A percentile compares a stretch with the other conserved stretches of the same genome.
These are phyloP conservation scores for Alethe diademata DNA, from an alignment of 2,113 vertebrate species.

Conservation along the genomic window DNA sequence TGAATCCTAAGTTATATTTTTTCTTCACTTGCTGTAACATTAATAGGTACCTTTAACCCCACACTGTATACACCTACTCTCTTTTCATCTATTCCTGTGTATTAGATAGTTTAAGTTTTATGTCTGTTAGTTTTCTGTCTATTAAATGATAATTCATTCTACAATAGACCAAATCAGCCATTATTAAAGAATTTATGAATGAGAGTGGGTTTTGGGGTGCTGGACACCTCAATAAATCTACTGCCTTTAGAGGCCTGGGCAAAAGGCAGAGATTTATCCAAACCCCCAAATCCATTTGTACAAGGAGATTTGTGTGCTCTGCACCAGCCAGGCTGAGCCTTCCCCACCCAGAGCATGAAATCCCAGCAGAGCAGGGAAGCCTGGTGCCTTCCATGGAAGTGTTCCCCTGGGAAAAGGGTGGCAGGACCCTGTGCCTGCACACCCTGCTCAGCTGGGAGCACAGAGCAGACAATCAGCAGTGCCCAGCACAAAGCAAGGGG, in stretches of 20 bases:
- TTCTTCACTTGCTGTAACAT: background rate
- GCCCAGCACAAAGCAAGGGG: background rate
- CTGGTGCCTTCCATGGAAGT: background rate
- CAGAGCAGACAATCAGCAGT: background rate
- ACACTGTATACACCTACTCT: background rate
- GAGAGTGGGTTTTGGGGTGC: background rate
- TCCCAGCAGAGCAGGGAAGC: background rate
- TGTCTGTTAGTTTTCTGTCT: background rate
- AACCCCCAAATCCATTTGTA: background rate
- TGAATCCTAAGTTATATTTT: background rate
- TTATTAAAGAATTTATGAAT: background rate
- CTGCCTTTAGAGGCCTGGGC: background rate
- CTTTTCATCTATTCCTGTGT: background rate
- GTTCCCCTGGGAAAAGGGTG: background rate
- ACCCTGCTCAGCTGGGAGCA: background rate
- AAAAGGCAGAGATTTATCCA: background rate
- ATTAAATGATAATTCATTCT: background rate
- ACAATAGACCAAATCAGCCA: background rate
- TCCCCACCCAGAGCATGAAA: too few relatives aligned
- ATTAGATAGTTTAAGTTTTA: background rate
- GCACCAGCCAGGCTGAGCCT: background rate
- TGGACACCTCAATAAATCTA: background rate
- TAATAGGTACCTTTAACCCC: background rate
- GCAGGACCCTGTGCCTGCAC: background rate
- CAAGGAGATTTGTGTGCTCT: background rate